Percentiles rank a stretch among this genome's conserved stretches.
phyloP scores from a whole-genome alignment of 2,888 invertebrate genomes.

The Neuroscelio doddi region DNA sequence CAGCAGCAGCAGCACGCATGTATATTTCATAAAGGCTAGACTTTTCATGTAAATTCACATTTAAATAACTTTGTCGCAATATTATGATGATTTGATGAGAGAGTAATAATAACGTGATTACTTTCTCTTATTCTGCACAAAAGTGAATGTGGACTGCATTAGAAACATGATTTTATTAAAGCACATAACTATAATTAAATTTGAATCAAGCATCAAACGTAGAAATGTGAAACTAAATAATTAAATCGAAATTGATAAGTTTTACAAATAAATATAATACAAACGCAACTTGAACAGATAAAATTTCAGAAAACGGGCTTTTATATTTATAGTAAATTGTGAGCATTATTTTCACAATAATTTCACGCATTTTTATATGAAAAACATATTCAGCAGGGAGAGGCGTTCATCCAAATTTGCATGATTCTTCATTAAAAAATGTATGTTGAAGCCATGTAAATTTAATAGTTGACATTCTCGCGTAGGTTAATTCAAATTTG shows the following conservation, averaged over 20 bases:
- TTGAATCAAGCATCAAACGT: slow-evolving; percentile 28
- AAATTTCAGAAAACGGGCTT: not conserved
- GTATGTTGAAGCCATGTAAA: too few relatives aligned
- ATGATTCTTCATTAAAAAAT: too few relatives aligned
- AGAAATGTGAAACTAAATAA: slow-evolving; percentile 26
- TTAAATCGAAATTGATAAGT: not conserved
- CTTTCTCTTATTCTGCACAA: slow-evolving; percentile 35
- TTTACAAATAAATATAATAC: not conserved
- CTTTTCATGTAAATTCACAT: not conserved
- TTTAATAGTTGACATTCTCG: too few relatives aligned
- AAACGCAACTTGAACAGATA: not conserved
- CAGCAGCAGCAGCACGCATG: too few relatives aligned
- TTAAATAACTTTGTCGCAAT: slow-evolving; percentile 4
- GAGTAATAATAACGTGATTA: slow-evolving; percentile 10
- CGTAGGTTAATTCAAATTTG: too few relatives aligned
- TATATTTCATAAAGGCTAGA: not conserved
- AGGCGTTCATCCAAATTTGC: too few relatives aligned
- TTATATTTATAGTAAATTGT: too few relatives aligned
- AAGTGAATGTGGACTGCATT: slow-evolving; percentile 25
- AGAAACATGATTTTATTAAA: slow-evolving; percentile 14
- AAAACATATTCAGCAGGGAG: too few relatives aligned
- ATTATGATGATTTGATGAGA: slow-evolving; percentile 1
- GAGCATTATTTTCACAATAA: too few relatives aligned
- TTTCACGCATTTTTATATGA: too few relatives aligned
- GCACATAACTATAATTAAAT: slow-evolving; percentile 30